Evolutionary conservation across 2,113 vertebrate genomes (phyloP), one percentile per base, ranked within the genome.

Genomic region (Limnothrissa miodon): DNA sequence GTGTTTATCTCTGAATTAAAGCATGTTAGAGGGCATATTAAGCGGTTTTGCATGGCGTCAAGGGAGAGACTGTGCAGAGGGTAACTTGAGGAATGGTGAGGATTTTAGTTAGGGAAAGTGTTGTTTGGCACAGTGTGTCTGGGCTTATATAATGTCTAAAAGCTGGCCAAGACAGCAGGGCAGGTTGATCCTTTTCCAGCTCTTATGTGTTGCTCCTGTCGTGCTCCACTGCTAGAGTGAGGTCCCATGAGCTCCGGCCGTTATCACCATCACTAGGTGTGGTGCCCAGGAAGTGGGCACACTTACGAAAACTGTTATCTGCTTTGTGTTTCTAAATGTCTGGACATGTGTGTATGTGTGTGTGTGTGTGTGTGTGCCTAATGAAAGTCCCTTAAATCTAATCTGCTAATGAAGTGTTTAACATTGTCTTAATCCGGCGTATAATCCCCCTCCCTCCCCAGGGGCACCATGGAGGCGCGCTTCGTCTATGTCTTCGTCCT

Each of bases 401-500:
- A 70, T 5, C 62, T 29, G 42, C 42, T 42, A 42, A 42, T 42
- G 42, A 42, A 42, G 42, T 42, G 62, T 36, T 17, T 70, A 15
- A 36, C 36, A 15, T 36, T 4, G 1, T 1, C 9, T 5, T 29
- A 62, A 62, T 62, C 53, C 23, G 17, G 53, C 17, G 17, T 19
- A 4, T 56, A 56, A 56, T 70, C 39, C n/a, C 46, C 39, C 79
- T 45, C 7, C 46, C 9, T 44, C 84, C 86, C 89, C 86, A 99
- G 98, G 94, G 98, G 98, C 78, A 95, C 96, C n/a, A 91, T 95
- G 81, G 97, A 99, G 93, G 98, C 98, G 2, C 96, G 96, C 81
- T 97, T 99, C 79, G 97, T 99, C 84, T 99, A 97, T 79, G 92
- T 98, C 88, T 98, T 98, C 86, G 94, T 99, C 88, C 94, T 99